Conservation (phyloP, 2,113 vertebrate genomes). For the Neoarius graeffei region DNA sequence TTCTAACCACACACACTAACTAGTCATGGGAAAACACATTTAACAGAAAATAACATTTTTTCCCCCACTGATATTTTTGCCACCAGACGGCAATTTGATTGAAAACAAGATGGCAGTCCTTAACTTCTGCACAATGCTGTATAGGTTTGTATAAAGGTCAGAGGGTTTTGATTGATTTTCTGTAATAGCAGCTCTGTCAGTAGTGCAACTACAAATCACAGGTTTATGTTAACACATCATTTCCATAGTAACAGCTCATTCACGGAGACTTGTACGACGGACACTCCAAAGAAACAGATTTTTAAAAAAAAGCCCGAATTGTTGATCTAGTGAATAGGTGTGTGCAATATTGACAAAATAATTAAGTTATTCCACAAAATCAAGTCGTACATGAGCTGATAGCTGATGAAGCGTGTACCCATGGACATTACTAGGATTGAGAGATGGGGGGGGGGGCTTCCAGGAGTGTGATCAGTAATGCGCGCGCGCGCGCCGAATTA, state of each 20-base stretch:
- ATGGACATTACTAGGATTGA: too few relatives aligned
- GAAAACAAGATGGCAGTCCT: background rate
- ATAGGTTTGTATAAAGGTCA: background rate
- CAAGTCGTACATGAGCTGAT: too few relatives aligned
- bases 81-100: background rate
- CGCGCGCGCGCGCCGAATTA: too few relatives aligned
- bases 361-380: too few relatives aligned
- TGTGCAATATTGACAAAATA: too few relatives aligned
- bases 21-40: background rate
- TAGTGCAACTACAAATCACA: background rate
- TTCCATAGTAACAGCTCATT: background rate
- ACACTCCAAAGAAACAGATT: background rate
- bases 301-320: background rate
- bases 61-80: background rate
- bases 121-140: background rate
- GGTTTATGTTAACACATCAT: background rate
- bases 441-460: too few relatives aligned
- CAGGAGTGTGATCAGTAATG: too few relatives aligned
- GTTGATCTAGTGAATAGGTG: too few relatives aligned
- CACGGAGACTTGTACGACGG: background rate
- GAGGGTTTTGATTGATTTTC: background rate
- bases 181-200: background rate
- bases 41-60: background rate
- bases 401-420: too few relatives aligned
- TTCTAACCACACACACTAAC: background rate